phyloP scores from a whole-genome alignment of 2,888 invertebrate species.

The Cephus rjabovi region DNA sequence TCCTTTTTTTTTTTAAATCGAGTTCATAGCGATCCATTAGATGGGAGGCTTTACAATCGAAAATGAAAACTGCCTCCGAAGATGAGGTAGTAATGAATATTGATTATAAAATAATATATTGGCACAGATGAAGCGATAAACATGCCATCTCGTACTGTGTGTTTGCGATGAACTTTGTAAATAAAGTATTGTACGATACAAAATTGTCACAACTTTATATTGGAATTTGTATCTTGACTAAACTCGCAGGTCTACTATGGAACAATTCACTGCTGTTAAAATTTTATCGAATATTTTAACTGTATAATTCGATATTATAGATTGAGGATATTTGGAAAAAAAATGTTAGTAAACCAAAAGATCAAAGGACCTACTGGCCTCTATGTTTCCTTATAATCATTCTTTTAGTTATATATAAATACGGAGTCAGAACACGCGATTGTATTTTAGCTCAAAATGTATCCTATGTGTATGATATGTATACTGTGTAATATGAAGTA shows the following conservation, averaged over 20 bases:
- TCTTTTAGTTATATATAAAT: not conserved
- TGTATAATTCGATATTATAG: too few relatives aligned
- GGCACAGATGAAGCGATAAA: not conserved
- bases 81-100: not conserved
- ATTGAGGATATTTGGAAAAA: too few relatives aligned
- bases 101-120: not conserved
- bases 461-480: too few relatives aligned
- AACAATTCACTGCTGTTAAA: not conserved
- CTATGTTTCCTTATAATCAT: not conserved
- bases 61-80: not conserved
- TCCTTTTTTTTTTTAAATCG: not conserved
- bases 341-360: too few relatives aligned
- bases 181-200: constrained; percentile 5
- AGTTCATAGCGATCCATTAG: not conserved
- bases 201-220: not conserved
- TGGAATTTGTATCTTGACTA: not conserved
- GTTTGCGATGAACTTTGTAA: constrained; percentile 8
- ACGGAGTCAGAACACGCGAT: too few relatives aligned
- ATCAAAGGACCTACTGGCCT: not conserved
- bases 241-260: not conserved
- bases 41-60: not conserved
- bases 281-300: too few relatives aligned
- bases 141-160: not conserved
- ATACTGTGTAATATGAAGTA: too few relatives aligned
- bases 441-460: too few relatives aligned